Base-by-base conservation (phyloP, 2,113 vertebrate species). In the Motacilla tschutschensis region DNA sequence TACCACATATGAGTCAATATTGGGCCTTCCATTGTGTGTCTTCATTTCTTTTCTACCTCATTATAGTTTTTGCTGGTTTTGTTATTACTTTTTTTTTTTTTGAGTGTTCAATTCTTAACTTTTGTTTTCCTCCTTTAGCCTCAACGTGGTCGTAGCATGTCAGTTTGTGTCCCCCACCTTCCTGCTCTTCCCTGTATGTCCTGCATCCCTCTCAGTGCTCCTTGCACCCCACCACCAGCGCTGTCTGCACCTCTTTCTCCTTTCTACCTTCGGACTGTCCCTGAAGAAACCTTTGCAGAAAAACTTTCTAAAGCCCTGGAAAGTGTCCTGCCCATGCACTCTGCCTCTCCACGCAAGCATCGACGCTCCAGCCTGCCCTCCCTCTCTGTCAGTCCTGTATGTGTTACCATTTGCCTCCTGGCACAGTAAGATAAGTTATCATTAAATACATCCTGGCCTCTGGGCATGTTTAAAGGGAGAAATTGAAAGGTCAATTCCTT, bases 131-230 rank as follows among this genome's bases (percentile, higher is more conserved):
- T 94, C 92, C 94, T 96, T 96, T 95, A 98, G 97, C 97, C 88
- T 97, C 98, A 95, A 94, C 98, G 97, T 97, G 97, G 97, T 97
- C 98, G 98, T 99, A 99, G 99, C 99, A 99, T 99, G 98, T 99
- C 98, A 78, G 96, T 99, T 97, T 99, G 98, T 97, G 97, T 98
- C 70, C 98, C 98, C 94, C 97, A 98, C 95, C 98, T 98, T 96
- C 97, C 98, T 95, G 96, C 98, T 94, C 96, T 96, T 90, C 91
- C 97, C 94, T 96, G 92, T 97, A 78, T 95, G 93, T 97, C 96
- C 92, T 88, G 95, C 96, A 95, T 96, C 96, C 98, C 93, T 97
- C 97, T 97, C 97, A 98, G 98, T 95, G 97, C 98, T 97, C 98
- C 98, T 97, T 96, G 97, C 82, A 97, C 97, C 92, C 97, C 96